Evolutionary conservation across 2,888 invertebrate species (phyloP).

Genomic region (Empis livida): DNA sequence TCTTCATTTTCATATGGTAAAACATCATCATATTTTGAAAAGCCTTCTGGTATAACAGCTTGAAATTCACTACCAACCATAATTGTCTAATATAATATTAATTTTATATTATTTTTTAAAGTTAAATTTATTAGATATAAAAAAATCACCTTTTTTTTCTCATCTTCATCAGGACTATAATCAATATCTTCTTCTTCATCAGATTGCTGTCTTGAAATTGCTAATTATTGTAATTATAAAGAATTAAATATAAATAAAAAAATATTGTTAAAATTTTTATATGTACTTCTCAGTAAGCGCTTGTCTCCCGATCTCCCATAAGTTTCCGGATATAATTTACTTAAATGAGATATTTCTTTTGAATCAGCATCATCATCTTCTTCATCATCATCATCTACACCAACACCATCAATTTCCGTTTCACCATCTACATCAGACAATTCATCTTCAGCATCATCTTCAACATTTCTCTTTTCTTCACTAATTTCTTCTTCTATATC

Average conservation of each 20-base stretch:
- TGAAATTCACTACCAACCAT: slow-evolving; percentile 93
- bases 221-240: slow-evolving; percentile 2
- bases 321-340: slow-evolving; percentile 39
- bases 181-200: slow-evolving; percentile 75
- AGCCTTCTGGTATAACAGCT: slow-evolving; percentile 83
- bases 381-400: slow-evolving; percentile 24
- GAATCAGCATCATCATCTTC: slow-evolving; percentile 8
- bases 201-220: slow-evolving; percentile 61
- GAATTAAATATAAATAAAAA: slow-evolving; percentile 3
- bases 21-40: slow-evolving; percentile 88
- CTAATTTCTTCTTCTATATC: slow-evolving; percentile 9
- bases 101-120: slow-evolving; percentile 13
- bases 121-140: background rate
- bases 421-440: background rate
- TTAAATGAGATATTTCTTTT: slow-evolving; percentile 39
- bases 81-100: slow-evolving; percentile 49
- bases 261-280: slow-evolving; percentile 8
- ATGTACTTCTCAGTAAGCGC: slow-evolving; percentile 42
- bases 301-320: slow-evolving; percentile 33
- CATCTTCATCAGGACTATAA: slow-evolving; percentile 74
- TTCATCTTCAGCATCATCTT: background rate
- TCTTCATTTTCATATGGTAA: slow-evolving; percentile 91
- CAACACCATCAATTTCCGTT: slow-evolving; percentile 26
- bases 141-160: slow-evolving; percentile 57
- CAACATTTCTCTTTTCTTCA: slow-evolving; percentile 15